phyloP scores from a whole-genome alignment of 2,113 vertebrate genomes.

The Paratilapia polleni region DNA sequence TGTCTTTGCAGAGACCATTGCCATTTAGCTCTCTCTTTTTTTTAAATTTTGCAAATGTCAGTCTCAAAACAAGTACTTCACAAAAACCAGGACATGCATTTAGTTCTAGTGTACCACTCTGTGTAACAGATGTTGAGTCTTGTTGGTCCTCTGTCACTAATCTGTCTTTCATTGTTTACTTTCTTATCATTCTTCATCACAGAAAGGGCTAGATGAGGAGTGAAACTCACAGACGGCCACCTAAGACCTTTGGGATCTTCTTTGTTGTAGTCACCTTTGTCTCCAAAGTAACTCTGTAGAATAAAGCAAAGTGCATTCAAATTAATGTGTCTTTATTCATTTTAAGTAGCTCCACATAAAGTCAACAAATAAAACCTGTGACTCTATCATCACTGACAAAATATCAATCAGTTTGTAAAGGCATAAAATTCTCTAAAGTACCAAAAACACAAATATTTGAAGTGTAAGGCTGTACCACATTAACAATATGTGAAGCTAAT shows the following conservation, averaged over 20 bases:
- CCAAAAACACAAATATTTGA: neutral
- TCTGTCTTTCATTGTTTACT: conserved; percentile 37
- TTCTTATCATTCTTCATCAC: conserved; percentile 56
- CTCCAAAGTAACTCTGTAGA: conserved; percentile 65
- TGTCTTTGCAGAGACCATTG: no score
- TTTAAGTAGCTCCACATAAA: neutral
- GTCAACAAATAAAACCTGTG: neutral
- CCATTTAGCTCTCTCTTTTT: neutral
- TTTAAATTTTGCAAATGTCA: neutral
- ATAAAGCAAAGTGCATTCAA: conserved; percentile 74
- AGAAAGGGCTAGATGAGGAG: conserved; percentile 84
- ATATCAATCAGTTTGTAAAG: neutral
- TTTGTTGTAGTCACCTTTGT: conserved; percentile 42
- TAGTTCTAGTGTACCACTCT: neutral
- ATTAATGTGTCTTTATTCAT: conserved; percentile 44
- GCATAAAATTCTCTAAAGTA: neutral
- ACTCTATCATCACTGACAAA: neutral
- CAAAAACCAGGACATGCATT: no score
- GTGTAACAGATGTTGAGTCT: conserved; percentile 1
- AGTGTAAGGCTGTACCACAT: neutral
- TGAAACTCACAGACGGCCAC: conserved; percentile 65
- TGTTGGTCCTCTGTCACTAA: conserved; percentile 32
- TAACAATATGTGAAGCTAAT: neutral
- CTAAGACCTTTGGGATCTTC: conserved; percentile 50
- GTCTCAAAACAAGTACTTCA: neutral